Conservation (phyloP, 2,888 invertebrate species). For the Patella pellucida region DNA sequence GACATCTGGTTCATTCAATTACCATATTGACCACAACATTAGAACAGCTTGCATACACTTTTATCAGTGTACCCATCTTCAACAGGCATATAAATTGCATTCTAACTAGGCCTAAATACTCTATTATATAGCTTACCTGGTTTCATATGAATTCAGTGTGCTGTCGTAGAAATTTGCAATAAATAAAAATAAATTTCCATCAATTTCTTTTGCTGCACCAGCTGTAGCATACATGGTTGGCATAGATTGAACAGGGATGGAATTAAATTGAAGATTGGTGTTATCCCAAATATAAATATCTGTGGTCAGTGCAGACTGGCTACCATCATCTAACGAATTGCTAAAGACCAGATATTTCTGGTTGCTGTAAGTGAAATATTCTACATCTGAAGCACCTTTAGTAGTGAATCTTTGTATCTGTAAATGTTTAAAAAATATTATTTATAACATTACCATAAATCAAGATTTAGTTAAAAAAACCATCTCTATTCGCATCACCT, state of each 20-base stretch:
- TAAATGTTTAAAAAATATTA: slow-evolving; percentile 11
- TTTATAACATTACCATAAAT: no score
- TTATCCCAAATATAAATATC: slow-evolving; percentile 61
- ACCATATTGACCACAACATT: no score
- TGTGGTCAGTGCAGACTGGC: slow-evolving; percentile 51
- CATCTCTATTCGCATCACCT: no score
- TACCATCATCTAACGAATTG: slow-evolving; percentile 57
- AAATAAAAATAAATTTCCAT: slow-evolving; percentile 53
- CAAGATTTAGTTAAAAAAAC: no score
- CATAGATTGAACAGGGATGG: slow-evolving; percentile 50
- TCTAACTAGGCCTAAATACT: no score
- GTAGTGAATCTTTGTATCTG: slow-evolving; percentile 63
- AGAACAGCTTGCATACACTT: no score
- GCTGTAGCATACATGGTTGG: slow-evolving; percentile 57
- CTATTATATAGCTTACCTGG: slow-evolving; percentile 34
- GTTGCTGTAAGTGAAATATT: slow-evolving; percentile 44
- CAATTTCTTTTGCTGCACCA: slow-evolving; percentile 47
- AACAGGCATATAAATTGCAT: no score
- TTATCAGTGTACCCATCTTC: no score
- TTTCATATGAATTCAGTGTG: slow-evolving; percentile 32
- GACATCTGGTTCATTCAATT: no score
- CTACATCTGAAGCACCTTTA: slow-evolving; percentile 58
- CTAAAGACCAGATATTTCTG: slow-evolving; percentile 57
- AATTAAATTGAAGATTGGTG: slow-evolving; percentile 44
- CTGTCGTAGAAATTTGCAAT: slow-evolving; percentile 62